A percentile compares a stretch with the other conserved stretches of the same genome.
These are phyloP conservation scores for Drosophila fungiperda DNA, from an alignment of 2,888 invertebrate species.

Conservation along the genomic window DNA sequence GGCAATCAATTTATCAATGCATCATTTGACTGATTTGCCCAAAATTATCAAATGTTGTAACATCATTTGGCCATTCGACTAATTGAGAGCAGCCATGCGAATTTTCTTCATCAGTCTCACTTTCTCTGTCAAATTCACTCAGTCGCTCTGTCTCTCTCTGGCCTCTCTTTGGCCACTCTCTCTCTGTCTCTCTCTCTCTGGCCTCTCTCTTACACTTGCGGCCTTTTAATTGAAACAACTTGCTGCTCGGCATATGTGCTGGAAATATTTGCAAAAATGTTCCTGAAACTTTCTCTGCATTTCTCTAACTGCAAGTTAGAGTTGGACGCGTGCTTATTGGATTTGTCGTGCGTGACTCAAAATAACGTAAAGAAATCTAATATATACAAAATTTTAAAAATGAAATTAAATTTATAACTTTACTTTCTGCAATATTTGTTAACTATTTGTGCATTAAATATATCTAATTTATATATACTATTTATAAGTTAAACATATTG, in stretches of 20 bases:
- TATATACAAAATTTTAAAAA: background rate
- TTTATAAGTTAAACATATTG: background rate
- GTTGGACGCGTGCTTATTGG: constrained; percentile 5
- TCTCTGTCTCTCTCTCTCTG: background rate
- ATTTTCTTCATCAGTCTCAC: constrained; percentile 12
- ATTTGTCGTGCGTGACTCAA: background rate
- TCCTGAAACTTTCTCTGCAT: constrained; percentile 11
- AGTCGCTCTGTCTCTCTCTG: background rate
- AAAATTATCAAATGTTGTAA: constrained; percentile 58
- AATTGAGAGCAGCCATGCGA: constrained; percentile 66
- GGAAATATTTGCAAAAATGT: constrained; percentile 38
- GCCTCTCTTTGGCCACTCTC: background rate
- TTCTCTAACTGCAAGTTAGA: background rate
- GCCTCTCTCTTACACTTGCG: constrained; percentile 4
- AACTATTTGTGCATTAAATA: background rate
- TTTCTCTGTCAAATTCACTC: constrained; percentile 11
- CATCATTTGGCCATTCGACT: constrained; percentile 52
- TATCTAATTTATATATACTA: background rate
- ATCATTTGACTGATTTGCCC: constrained; percentile 30
- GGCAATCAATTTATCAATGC: constrained; percentile 34
- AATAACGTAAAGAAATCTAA: background rate
- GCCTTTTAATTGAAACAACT: constrained; percentile 64
- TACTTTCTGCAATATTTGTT: background rate
- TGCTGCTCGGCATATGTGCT: constrained; percentile 46
- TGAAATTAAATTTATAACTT: background rate